These are phyloP conservation scores for Dromiciops gliroides DNA, from an alignment of 2,113 vertebrate genomes.

Conservation along the genomic window DNA sequence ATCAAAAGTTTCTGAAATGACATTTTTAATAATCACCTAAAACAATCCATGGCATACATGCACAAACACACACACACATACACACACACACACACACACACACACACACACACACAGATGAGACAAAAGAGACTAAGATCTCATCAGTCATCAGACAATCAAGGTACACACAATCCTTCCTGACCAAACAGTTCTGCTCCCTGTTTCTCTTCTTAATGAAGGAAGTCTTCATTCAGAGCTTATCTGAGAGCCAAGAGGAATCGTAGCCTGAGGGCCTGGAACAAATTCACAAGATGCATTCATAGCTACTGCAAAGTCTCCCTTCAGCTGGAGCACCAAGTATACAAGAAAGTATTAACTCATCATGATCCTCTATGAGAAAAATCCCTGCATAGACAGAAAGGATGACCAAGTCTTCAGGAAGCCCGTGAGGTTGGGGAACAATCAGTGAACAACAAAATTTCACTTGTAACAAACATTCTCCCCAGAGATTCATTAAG, in stretches of 20 bases:
- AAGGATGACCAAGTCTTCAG: slow-evolving; percentile 24
- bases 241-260: not conserved
- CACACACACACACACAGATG: not conserved
- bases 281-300: not conserved
- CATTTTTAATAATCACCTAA: too few relatives aligned
- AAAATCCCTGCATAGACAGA: slow-evolving; percentile 44
- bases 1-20: too few relatives aligned
- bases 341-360: slow-evolving; percentile 33
- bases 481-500: slow-evolving; percentile 54
- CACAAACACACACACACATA: not conserved
- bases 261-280: not conserved
- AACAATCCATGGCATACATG: not conserved
- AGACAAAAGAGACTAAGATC: not conserved
- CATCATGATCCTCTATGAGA: slow-evolving; percentile 40
- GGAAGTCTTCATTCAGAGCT: not conserved
- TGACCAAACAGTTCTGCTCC: slow-evolving; percentile 14
- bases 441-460: slow-evolving; percentile 55
- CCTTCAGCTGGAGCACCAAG: slow-evolving; percentile 7
- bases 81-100: not conserved
- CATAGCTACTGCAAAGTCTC: not conserved
- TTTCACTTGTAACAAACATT: slow-evolving; percentile 52
- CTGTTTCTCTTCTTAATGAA: slow-evolving; percentile 16
- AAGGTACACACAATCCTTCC: slow-evolving; percentile 1
- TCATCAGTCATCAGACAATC: not conserved
- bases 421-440: slow-evolving; percentile 47